Base-by-base conservation (phyloP, 1,140 invertebrate species). In the Meloidogyne exigua region DNA sequence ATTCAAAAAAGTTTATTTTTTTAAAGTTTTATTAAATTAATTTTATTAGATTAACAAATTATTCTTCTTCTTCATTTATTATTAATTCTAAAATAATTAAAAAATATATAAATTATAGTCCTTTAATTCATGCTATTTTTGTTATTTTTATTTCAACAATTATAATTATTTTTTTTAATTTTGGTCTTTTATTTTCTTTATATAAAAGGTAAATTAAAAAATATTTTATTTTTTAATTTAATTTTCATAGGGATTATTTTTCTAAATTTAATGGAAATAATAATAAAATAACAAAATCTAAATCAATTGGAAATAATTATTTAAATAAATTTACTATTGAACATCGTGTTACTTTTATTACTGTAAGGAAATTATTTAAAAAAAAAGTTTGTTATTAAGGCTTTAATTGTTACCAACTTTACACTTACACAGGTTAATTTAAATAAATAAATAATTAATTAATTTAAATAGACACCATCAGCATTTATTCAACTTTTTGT, bases 321-420 rank as follows among this genome's bases (percentile, higher is more conserved):
- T n/a, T 66, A 49, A 49, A 66, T 36, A 76, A 79, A 75, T n/a
- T 74, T 7, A 23, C 65, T 23, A 57, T 75, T 23, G 79, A 80
- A 49, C 65, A 79, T 18, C 42, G 68, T 13, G 77, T 80, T 44
- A 80, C 79, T 44, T 42, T 80, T 15, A 82, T 80, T 36, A 80
- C 76, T 39, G 80, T 72, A 32, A 57, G 25, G 0, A 25, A 28
- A 63, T 4, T 67, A 32, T n/a, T 32, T 28, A 21, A 39, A 18
- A 44, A 23, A 21, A 3, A 21, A 23, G n/a, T 57, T 5, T 57
- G 21, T 57, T 28, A 26, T 32, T 15, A 23, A 73, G 71, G 71
- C 68, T 62, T 72, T 80, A 70, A 80, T 80, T 73, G 70, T 81
- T 63, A 82, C 80, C 23, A 78, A 75, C 69, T 80, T 80, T 72